phyloP scores from a whole-genome alignment of 1,140 invertebrate species.

The Heliconius hewitsoni region DNA sequence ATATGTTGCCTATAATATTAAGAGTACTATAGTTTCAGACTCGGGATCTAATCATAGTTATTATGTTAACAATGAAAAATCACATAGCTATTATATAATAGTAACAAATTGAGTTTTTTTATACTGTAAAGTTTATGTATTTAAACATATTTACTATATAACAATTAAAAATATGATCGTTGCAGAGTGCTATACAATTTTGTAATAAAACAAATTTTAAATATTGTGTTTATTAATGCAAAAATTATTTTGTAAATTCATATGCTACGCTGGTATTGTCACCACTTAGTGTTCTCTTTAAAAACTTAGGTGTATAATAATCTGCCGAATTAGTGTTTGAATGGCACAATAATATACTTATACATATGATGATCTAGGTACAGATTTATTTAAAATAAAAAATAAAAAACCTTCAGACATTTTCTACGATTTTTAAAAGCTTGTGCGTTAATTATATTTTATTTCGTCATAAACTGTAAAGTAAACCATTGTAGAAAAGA shows the following conservation, averaged over 20 bases:
- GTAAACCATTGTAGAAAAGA: neutral
- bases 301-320: constrained; percentile 60
- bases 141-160: neutral
- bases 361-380: constrained; percentile 12
- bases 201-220: neutral
- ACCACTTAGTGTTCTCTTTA: constrained; percentile 73
- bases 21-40: constrained; percentile 21
- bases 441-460: neutral
- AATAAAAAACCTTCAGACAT: neutral
- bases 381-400: neutral
- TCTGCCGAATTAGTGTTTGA: constrained; percentile 76
- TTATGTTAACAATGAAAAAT: neutral
- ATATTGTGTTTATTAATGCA: neutral
- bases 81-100: neutral
- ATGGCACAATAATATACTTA: constrained; percentile 58
- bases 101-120: neutral
- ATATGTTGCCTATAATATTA: constrained; percentile 35
- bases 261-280: constrained; percentile 38
- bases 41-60: neutral
- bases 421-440: neutral
- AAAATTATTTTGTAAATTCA: neutral
- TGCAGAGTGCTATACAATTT: neutral
- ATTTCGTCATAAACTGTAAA: neutral
- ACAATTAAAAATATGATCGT: neutral
- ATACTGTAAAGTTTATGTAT: neutral